Percentiles rank a stretch among this genome's conserved stretches.
phyloP scores from a whole-genome alignment of 2,888 invertebrate genomes.

The Cerastis rubricosa region DNA sequence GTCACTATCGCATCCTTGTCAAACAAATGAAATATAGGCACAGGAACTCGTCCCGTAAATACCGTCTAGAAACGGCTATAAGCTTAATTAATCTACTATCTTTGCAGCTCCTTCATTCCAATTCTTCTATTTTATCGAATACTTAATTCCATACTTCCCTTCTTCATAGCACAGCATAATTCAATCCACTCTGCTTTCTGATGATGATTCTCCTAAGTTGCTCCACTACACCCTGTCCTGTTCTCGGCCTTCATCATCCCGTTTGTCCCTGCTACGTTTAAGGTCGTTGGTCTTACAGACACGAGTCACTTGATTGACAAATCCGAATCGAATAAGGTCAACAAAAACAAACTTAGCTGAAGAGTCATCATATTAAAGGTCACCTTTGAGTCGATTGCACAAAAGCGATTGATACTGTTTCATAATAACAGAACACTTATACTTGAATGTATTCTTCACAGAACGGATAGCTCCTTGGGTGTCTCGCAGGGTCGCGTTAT shows the following conservation, averaged over 20 bases:
- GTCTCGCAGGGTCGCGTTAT: not conserved
- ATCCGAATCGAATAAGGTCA: not conserved
- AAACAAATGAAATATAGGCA: no score
- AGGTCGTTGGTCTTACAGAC: not conserved
- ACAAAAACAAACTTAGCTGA: not conserved
- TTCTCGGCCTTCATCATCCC: not conserved
- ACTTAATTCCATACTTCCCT: not conserved
- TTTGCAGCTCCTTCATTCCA: not conserved
- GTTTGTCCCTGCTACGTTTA: not conserved
- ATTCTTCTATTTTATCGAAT: not conserved
- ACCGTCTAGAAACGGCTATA: no score
- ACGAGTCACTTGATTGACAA: not conserved
- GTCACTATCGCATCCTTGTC: no score
- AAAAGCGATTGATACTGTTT: slow-evolving; percentile 17
- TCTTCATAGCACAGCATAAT: no score
- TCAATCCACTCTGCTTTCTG: not conserved
- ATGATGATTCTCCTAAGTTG: not conserved
- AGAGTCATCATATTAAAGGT: not conserved
- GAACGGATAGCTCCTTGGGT: not conserved
- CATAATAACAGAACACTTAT: not conserved
- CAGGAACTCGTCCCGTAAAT: no score
- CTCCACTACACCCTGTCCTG: not conserved
- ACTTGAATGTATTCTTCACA: not conserved
- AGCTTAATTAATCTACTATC: not conserved
- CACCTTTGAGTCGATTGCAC: not conserved